Evolutionary conservation across 2,797 vertebrate species (phyloP), one percentile per base, ranked within the genome.

Genomic region (Australoheros facetus): DNA sequence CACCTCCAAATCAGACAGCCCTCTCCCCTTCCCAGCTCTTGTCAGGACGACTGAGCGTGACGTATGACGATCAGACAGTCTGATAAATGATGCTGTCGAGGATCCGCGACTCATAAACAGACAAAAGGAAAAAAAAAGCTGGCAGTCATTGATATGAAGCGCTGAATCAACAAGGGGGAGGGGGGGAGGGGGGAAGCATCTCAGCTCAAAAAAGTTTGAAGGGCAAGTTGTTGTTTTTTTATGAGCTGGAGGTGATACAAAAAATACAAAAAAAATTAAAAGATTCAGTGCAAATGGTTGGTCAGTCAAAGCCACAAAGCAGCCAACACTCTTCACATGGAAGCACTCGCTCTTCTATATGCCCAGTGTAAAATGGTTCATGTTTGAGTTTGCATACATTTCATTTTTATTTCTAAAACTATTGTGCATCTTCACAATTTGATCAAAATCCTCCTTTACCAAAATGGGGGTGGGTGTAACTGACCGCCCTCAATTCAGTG

Each of bases 51-150:
- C 78, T 73, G 79, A 86, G 87, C 32, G 58, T 83, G 85, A 90
- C 82, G 53, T 82, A 87, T 82, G 85, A 83, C 56, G 51, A 82
- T 84, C 82, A 55, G 80, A 42, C 87, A 75, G 85, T 1, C 57
- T 91, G 92, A 93, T 89, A 37, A 90, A 90, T 85, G 86, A 81
- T 13, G 30, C 81, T 1, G 59, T 73, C 7, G 57, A 82, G 39
- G 79, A 78, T 14, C 70, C 13, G 17, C 55, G 11, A 81, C 83
- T 88, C 77, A 78, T 77, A 84, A 84, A 86, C 3, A 11, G 60
- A 72, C 28, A 55, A 75, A 84, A 64, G 34, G 9, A 42, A 9
- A 62, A 45, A 87, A 58, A 56, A 78, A 64, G 62, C 79, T 23
- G 77, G 59, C 73, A 73, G 78, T 81, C 79, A 75, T 80, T 42